These are phyloP conservation scores for Lysandra bellargus DNA, from an alignment of 2,888 invertebrate genomes.

Conservation along the genomic window DNA sequence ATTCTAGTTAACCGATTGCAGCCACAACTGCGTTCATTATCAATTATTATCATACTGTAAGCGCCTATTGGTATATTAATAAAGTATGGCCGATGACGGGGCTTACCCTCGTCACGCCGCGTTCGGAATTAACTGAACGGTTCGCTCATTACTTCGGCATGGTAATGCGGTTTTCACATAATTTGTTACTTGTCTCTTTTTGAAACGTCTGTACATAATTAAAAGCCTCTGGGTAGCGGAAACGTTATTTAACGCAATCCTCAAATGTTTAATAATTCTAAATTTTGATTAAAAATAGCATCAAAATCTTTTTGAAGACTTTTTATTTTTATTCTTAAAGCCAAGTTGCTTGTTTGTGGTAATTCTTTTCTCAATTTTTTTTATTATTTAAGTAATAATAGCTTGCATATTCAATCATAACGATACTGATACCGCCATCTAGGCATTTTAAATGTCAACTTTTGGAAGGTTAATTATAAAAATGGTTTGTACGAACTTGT, in stretches of 20 bases:
- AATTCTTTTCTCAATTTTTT: no score
- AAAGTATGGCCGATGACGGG: constrained; percentile 36
- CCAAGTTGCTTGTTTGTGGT: no score
- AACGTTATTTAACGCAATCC: neutral
- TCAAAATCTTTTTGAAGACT: no score
- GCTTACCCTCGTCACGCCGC: constrained; percentile 43
- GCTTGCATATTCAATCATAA: neutral
- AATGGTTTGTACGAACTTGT: constrained; percentile 58
- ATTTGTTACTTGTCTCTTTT: constrained; percentile 31
- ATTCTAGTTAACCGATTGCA: neutral
- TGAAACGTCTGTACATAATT: constrained; percentile 23
- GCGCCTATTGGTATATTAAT: constrained; percentile 26
- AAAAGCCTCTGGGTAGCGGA: constrained; percentile 9
- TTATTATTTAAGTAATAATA: neutral
- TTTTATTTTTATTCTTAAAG: no score
- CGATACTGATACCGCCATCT: neutral
- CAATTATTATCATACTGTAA: neutral
- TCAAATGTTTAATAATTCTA: neutral
- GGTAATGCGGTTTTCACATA: constrained; percentile 31
- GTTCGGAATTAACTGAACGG: constrained; percentile 39
- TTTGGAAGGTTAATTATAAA: constrained; percentile 51
- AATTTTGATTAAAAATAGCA: neutral
- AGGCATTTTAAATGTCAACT: constrained; percentile 20
- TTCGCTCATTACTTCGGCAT: constrained; percentile 29
- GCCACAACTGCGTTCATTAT: neutral